Evolutionary conservation across 2,888 invertebrate species (phyloP), one percentile per base, ranked within the genome.

Genomic region (Steinernema scapterisci): DNA sequence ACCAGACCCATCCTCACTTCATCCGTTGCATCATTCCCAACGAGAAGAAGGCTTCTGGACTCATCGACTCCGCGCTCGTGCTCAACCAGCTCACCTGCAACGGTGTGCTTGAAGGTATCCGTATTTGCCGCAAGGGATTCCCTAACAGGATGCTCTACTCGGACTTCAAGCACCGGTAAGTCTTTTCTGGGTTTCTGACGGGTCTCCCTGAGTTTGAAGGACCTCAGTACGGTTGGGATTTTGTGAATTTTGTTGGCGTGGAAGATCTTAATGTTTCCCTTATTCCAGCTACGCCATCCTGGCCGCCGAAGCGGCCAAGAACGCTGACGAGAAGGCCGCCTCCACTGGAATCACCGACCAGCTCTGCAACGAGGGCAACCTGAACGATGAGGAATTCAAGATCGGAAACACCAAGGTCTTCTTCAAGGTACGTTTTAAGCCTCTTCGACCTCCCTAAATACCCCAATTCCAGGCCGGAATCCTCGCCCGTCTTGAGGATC

Each of bases 31-130:
- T 99, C 92, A 97, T 99, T 91, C 97, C 97, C 91, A 99, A 99
- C 86, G 90, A 90, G 85, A 85, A 88, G 83, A 90, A 90, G 86
- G 74, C 77, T 16, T 81, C 81, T 38, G 95, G 97, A 91, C 91
- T 97, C 86, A 95, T 99, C 89, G 97, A 99, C 91, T 95, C 97
- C 84, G 94, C 94, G 89, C 92, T 99, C 91, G 97, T 99, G 81
- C 94, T 99, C 94, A 97, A 99, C 91, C 99, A 99, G 92, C 92
- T 99, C 89, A 97, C 97, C 88, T 99, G 99, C 93, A 99, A 99
- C 93, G 99, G 99, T 95, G 99, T 99, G 91, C 94, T 99, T 92
- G 99, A 99, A 93, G 99, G 99, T 91, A 99, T 99, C 92, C 96
- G 99, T 95, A 99, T 99, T 92, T 99, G 99, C 91, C 94, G 99